These are phyloP conservation scores for Eupithecia insigniata DNA, from an alignment of 2,888 invertebrate species.

Conservation along the genomic window DNA sequence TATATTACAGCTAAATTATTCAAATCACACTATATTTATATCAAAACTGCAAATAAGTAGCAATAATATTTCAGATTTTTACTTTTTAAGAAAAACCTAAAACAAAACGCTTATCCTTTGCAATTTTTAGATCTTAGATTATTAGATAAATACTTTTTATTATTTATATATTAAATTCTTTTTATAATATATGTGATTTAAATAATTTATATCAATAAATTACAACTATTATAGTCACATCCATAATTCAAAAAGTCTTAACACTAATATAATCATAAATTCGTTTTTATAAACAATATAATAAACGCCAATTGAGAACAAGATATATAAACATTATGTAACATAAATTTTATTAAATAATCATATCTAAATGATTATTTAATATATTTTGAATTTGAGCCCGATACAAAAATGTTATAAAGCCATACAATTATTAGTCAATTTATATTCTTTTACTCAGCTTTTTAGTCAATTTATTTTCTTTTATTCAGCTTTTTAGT, in stretches of 20 bases:
- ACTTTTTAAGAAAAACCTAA: neutral
- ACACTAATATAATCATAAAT: constrained; percentile 51
- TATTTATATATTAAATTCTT: neutral
- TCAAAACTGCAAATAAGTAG: neutral
- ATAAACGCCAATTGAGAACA: constrained; percentile 40
- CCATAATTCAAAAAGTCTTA: constrained; percentile 51
- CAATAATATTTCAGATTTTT: neutral
- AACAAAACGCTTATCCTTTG: neutral
- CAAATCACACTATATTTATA: constrained; percentile 19
- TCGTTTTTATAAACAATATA: constrained; percentile 53
- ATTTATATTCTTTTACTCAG: neutral
- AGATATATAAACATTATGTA: constrained; percentile 17
- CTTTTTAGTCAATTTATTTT: neutral
- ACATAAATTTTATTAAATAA: constrained; percentile 16
- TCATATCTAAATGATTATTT: constrained; percentile 22
- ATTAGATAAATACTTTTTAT: neutral
- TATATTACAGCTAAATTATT: constrained; percentile 23
- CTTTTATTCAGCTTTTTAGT: neutral
- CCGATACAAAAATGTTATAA: neutral
- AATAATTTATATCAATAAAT: constrained; percentile 37
- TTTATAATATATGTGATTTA: constrained; percentile 21
- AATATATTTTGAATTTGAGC: too few relatives aligned
- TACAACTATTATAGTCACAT: constrained; percentile 66
- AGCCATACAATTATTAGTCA: neutral
- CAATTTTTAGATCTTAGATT: neutral